Evolutionary conservation across 2,888 invertebrate species (phyloP), one percentile per base, ranked within the genome.

Genomic region (Drosophila ezoana): DNA sequence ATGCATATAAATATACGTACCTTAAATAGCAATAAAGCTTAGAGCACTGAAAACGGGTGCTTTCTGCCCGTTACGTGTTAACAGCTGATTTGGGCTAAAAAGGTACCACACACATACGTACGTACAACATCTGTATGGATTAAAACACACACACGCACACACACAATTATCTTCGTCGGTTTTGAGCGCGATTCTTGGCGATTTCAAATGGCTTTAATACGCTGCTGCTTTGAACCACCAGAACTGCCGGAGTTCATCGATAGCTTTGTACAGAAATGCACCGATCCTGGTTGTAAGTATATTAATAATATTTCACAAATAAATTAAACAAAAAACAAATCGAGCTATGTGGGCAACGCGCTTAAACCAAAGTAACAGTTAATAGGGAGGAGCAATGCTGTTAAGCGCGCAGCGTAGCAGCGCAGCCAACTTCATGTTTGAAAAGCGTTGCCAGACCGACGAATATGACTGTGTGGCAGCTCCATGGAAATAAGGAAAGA

Each of bases 271-370:
- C 95, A 95, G 92, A 96, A 96, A 93, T 96, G 96, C 91, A 95
- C 96, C 47, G 96, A 96, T 92, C 95, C 96, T 62, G 95, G 95
- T 89, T 96, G 96, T 96, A 93, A 96, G 96, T 96, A 93, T 32
- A 23, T 10, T 14, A 10, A n/a, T 8, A 59, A 13, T 28, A 5
- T 11, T n/a, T 32, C 37, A 32, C 13, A 44, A 54, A 18, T 57
- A 18, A 13, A 35, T 32, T 13, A 44, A 13, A 20, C 1, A 38
- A 44, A 10, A 43, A 38, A 54, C 4, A 38, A 18, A 16, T 5
- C 2, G 11, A 18, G 4, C 14, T 6, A 8, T 14, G 10, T 10
- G 20, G 6, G 13, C 13, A 6, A 10, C 20, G 68, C 45, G 18
- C 13, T 37, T 4, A 14, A 47, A 54, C 4, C 18, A n/a, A 14